A percentile compares a stretch with the other conserved stretches of the same genome.
phyloP scores from a whole-genome alignment of 2,113 vertebrate genomes.

The Pleuronectes platessa region DNA sequence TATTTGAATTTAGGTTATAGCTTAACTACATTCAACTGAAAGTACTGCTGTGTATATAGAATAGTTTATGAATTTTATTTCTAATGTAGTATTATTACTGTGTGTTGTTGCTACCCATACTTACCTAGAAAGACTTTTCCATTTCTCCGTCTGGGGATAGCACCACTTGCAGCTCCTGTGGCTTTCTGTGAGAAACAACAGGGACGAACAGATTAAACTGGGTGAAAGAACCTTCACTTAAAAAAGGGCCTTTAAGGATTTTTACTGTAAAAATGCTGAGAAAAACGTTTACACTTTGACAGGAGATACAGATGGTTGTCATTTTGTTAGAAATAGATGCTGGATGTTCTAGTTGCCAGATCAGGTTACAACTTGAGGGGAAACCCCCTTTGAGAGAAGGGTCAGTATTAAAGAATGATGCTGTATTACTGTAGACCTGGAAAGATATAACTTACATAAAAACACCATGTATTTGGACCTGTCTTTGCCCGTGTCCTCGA shows the following conservation, averaged over 20 bases:
- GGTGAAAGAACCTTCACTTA: slow-evolving; percentile 26
- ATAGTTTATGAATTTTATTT: too few relatives aligned
- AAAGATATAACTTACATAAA: not conserved
- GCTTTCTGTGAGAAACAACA: slow-evolving; percentile 86
- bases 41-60: too few relatives aligned
- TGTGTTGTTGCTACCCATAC: not conserved
- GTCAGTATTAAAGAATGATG: slow-evolving; percentile 43
- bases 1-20: too few relatives aligned
- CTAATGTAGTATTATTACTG: too few relatives aligned
- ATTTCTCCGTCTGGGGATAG: slow-evolving; percentile 91
- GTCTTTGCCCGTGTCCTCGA: slow-evolving; percentile 1
- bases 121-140: slow-evolving; percentile 95
- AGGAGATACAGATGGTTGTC: slow-evolving; percentile 29
- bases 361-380: slow-evolving; percentile 65
- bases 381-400: slow-evolving; percentile 31
- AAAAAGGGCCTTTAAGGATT: not conserved
- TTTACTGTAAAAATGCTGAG: slow-evolving; percentile 14
- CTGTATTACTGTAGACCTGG: slow-evolving; percentile 5
- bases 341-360: slow-evolving; percentile 32
- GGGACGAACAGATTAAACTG: not conserved
- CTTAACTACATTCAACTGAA: too few relatives aligned
- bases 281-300: slow-evolving; percentile 9
- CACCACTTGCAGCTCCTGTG: slow-evolving; percentile 94
- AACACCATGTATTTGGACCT: slow-evolving; percentile 18
- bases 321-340: slow-evolving; percentile 65